Evolutionary conservation across 2,888 invertebrate species (phyloP).

Genomic region (Patella caerulea): DNA sequence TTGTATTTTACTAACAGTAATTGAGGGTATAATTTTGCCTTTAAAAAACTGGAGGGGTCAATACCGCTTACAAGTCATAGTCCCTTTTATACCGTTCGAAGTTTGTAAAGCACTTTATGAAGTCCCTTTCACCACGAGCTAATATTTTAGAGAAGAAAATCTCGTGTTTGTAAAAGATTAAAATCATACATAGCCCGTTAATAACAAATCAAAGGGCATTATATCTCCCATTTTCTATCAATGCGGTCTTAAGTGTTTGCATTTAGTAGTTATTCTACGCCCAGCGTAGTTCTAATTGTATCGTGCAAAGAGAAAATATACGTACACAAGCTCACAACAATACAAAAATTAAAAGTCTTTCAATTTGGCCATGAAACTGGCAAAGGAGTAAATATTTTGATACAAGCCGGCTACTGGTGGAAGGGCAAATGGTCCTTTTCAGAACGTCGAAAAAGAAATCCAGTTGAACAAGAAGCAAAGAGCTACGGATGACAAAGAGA

Average conservation of each 20-base stretch:
- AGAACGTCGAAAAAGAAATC: neutral
- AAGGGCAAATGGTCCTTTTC: constrained; percentile 1
- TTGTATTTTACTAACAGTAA: too few relatives aligned
- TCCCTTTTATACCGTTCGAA: too few relatives aligned
- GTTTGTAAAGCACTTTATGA: neutral
- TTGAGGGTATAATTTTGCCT: too few relatives aligned
- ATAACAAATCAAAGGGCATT: neutral
- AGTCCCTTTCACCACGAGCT: neutral
- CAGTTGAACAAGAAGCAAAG: neutral
- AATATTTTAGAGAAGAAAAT: neutral
- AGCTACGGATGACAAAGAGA: neutral
- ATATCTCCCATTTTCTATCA: neutral
- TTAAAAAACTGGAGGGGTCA: too few relatives aligned
- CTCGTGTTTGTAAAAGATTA: neutral
- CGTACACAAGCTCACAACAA: neutral
- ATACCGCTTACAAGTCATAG: too few relatives aligned
- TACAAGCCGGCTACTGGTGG: constrained; percentile 1
- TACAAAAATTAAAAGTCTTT: constrained; percentile 1
- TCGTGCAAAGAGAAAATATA: neutral
- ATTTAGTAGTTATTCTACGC: neutral
- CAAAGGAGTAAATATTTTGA: constrained; percentile 10
- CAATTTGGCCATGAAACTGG: neutral
- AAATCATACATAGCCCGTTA: neutral
- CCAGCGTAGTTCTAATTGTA: constrained; percentile 6
- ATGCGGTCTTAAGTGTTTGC: neutral